These are phyloP conservation scores for Tretioscincus oriximinensis DNA, from an alignment of 2,113 vertebrate species.

Conservation along the genomic window DNA sequence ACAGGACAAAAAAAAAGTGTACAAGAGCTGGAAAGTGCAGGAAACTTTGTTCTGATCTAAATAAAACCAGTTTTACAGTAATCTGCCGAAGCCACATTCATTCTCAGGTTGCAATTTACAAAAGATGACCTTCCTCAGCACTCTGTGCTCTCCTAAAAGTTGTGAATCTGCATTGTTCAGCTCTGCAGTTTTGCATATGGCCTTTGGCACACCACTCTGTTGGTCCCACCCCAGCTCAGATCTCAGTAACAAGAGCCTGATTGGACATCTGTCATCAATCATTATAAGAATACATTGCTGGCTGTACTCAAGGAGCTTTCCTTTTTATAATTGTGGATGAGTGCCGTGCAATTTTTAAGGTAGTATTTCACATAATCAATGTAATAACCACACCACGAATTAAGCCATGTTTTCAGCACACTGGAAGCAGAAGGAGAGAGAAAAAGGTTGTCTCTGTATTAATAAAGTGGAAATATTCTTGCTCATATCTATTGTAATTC, in stretches of 20 bases:
- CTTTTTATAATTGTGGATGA: slow-evolving; percentile 54
- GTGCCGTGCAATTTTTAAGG: slow-evolving; percentile 51
- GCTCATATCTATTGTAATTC: neutral
- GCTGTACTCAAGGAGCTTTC: slow-evolving; percentile 51
- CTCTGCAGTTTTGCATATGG: slow-evolving; percentile 55
- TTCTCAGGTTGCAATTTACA: slow-evolving; percentile 44
- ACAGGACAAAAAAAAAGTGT: slow-evolving; percentile 45
- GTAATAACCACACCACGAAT: slow-evolving; percentile 15
- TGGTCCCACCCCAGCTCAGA: slow-evolving; percentile 49
- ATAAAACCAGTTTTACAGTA: slow-evolving; percentile 65
- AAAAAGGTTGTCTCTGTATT: neutral
- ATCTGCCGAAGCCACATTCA: slow-evolving; percentile 62
- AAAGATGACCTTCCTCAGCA: slow-evolving; percentile 34
- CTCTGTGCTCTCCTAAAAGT: slow-evolving; percentile 53
- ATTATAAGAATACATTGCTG: slow-evolving; percentile 49
- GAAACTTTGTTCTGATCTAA: slow-evolving; percentile 58
- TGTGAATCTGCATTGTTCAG: slow-evolving; percentile 59
- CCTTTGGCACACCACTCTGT: slow-evolving; percentile 53
- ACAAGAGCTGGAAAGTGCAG: slow-evolving; percentile 53
- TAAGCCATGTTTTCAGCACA: neutral
- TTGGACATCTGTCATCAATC: slow-evolving; percentile 67
- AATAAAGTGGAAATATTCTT: slow-evolving; percentile 6
- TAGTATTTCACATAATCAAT: slow-evolving; percentile 33
- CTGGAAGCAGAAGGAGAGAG: neutral
- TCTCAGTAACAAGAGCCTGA: slow-evolving; percentile 60